phyloP scores from a whole-genome alignment of 1,140 invertebrate genomes.

The Trialeurodes vaporariorum region DNA sequence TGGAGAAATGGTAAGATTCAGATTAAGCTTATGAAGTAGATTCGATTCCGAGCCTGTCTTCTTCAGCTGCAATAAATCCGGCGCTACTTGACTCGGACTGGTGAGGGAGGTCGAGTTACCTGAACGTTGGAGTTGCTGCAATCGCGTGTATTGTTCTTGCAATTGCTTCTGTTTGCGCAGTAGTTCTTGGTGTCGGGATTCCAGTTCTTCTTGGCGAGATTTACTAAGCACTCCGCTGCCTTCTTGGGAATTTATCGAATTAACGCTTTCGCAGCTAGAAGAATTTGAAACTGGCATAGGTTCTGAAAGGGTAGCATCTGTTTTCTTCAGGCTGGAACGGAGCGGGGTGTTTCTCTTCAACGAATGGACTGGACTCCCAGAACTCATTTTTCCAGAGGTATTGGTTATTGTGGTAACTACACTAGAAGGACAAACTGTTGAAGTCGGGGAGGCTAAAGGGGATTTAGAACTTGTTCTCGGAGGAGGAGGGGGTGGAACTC shows the following conservation, averaged over 20 bases:
- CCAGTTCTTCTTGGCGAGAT: conserved; percentile 52
- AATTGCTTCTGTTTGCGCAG: conserved; percentile 71
- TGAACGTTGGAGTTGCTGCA: conserved; percentile 66
- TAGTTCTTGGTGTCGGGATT: conserved; percentile 73
- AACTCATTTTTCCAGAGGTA: conserved; percentile 26
- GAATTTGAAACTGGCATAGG: conserved; percentile 38
- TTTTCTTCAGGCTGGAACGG: conserved; percentile 31
- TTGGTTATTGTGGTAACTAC: conserved; percentile 36
- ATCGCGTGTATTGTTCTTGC: conserved; percentile 75
- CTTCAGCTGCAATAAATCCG: conserved; percentile 53
- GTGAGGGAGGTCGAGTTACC: conserved; percentile 25
- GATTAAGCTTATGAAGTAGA: conserved; percentile 58
- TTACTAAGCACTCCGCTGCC: conserved; percentile 29
- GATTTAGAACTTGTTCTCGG: conserved; percentile 69
- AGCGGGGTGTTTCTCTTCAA: conserved; percentile 31
- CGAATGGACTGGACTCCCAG: conserved; percentile 23
- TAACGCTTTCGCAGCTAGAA: conserved; percentile 62
- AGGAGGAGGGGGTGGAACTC: conserved; percentile 74
- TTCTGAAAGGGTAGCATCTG: background rate
- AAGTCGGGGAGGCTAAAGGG: conserved; percentile 65
- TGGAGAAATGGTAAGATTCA: background rate
- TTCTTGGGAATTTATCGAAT: conserved; percentile 64
- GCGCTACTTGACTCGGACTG: conserved; percentile 36
- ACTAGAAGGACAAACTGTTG: conserved; percentile 39
- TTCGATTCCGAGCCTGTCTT: conserved; percentile 85